Conservation (phyloP, 1,140 invertebrate genomes). For the Linepithema humile region DNA sequence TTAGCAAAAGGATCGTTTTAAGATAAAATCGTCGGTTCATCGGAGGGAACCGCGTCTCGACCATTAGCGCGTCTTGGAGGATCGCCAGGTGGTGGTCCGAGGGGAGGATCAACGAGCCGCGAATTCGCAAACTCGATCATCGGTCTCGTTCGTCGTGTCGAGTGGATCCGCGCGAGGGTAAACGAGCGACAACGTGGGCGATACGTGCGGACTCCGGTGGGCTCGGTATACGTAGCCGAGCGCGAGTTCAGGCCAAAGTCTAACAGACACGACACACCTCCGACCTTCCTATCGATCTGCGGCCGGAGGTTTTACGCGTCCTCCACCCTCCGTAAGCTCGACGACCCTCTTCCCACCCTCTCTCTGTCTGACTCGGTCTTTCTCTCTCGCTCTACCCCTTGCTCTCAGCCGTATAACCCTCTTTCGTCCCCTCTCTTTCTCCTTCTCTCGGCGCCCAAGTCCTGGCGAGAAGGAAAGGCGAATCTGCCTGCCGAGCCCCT, state of each 20-base stretch:
- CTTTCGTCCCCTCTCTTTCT: constrained; percentile 20
- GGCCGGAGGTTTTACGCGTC: constrained; percentile 81
- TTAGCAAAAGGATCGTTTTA: background rate
- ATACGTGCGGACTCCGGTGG: constrained; percentile 31
- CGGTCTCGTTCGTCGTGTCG: constrained; percentile 45
- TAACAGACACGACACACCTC: constrained; percentile 82
- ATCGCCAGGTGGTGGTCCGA: background rate
- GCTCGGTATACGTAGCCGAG: constrained; percentile 57
- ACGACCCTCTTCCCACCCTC: constrained; percentile 61
- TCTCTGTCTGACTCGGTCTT: background rate
- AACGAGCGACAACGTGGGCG: constrained; percentile 1
- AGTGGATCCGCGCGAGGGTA: constrained; percentile 31
- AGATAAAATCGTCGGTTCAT: background rate
- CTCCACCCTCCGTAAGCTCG: constrained; percentile 74
- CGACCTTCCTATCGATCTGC: constrained; percentile 83
- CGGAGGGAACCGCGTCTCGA: background rate
- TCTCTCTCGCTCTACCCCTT: constrained; percentile 27
- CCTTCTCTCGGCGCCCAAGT: constrained; percentile 55
- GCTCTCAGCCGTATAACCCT: constrained; percentile 33
- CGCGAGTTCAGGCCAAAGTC: constrained; percentile 72
- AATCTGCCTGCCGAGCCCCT: constrained; percentile 47
- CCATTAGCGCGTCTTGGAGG: background rate
- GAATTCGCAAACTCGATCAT: constrained; percentile 36
- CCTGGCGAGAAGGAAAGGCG: constrained; percentile 72
- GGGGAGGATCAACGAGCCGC: background rate